These are phyloP conservation scores for Cyprinodon variegatus DNA, from an alignment of 2,113 vertebrate genomes.

Conservation along the genomic window DNA sequence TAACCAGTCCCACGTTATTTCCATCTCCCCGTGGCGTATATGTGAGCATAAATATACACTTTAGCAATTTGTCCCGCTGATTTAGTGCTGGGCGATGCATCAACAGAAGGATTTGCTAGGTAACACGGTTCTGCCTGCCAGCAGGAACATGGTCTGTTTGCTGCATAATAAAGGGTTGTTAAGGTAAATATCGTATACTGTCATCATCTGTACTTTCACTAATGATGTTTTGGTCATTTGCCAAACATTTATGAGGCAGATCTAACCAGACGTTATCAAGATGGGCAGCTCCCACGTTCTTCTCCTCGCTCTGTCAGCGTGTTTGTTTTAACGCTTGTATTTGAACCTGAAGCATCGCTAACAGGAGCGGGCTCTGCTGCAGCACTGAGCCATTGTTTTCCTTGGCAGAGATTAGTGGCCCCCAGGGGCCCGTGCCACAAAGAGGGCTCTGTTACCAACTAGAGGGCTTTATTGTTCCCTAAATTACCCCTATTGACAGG, in stretches of 20 bases:
- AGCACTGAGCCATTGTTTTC: constrained; percentile 91
- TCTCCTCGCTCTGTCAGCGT: background rate
- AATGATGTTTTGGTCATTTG: constrained; percentile 75
- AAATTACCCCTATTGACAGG: constrained; percentile 88
- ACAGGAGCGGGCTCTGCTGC: constrained; percentile 84
- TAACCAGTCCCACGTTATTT: no score
- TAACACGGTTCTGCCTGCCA: background rate
- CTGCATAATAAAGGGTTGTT: background rate
- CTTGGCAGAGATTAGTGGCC: constrained; percentile 89
- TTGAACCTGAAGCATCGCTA: constrained; percentile 84
- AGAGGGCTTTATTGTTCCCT: constrained; percentile 89
- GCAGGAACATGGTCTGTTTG: constrained; percentile 16
- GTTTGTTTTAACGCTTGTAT: constrained; percentile 19
- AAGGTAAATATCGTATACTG: background rate
- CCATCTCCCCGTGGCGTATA: no score
- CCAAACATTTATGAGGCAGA: constrained; percentile 76
- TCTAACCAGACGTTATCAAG: constrained; percentile 74
- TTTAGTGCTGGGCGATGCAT: constrained; percentile 7
- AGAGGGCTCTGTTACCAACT: constrained; percentile 94
- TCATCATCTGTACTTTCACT: constrained; percentile 10
- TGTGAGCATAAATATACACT: background rate
- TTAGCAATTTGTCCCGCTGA: background rate
- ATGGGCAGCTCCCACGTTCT: constrained; percentile 20
- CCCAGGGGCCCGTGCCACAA: constrained; percentile 91
- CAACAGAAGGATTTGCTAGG: constrained; percentile 12